phyloP scores from a whole-genome alignment of 2,113 vertebrate genomes.

The Callopanchax toddi region DNA sequence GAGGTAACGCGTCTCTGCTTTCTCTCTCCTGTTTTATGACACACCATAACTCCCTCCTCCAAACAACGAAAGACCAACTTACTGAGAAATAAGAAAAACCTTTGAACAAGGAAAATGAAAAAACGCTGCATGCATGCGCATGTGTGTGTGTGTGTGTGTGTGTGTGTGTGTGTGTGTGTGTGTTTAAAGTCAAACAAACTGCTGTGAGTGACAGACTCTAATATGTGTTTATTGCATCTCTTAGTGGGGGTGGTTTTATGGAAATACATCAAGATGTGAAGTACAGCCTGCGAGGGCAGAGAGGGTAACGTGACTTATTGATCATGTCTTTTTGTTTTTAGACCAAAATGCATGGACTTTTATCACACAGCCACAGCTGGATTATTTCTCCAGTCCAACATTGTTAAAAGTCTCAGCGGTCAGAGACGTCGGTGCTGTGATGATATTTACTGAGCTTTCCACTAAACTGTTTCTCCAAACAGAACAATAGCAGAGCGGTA shows the following conservation, averaged over 20 bases:
- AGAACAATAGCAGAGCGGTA: too few species aligned
- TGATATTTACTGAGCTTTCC: not conserved
- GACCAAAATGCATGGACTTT: constrained; percentile 8
- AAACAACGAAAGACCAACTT: constrained; percentile 50
- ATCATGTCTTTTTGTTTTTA: constrained; percentile 5
- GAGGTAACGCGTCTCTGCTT: constrained; percentile 32
- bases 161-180: constrained; percentile 14
- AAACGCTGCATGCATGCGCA: constrained; percentile 7
- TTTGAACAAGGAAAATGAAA: constrained; percentile 10
- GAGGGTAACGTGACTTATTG: not conserved
- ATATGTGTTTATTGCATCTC: constrained; percentile 25
- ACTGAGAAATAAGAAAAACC: constrained; percentile 9
- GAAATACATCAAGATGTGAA: constrained; percentile 26
- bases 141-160: constrained; percentile 24
- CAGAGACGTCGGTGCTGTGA: not conserved
- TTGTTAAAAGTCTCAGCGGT: not conserved
- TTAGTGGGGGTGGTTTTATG: constrained; percentile 11
- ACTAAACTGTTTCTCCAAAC: too few species aligned
- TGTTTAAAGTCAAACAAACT: constrained; percentile 37
- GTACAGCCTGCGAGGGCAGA: not conserved
- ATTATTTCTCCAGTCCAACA: not conserved
- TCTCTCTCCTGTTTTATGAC: constrained; percentile 42
- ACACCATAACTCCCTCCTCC: constrained; percentile 32
- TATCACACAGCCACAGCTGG: not conserved
- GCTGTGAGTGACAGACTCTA: constrained; percentile 12